Evolutionary conservation across 2,797 vertebrate genomes (phyloP).

Genomic region (Paedocypris micromegethes): DNA sequence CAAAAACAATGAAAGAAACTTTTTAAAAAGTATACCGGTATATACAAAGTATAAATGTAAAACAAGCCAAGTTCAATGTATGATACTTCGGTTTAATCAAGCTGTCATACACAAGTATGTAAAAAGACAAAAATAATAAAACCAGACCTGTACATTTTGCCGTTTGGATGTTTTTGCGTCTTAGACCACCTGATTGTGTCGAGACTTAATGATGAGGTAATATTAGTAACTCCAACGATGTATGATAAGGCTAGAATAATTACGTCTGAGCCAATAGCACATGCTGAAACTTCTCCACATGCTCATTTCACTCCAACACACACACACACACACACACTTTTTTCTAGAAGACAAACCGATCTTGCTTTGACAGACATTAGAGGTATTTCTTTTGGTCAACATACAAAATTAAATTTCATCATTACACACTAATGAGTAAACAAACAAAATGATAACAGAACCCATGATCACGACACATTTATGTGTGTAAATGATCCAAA

Average conservation of each 20-base stretch:
- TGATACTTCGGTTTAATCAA: slow-evolving; percentile 57
- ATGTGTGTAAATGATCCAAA: not conserved
- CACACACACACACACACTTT: slow-evolving; percentile 25
- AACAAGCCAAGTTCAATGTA: slow-evolving; percentile 5
- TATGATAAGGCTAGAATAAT: slow-evolving; percentile 23
- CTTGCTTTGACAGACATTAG: slow-evolving; percentile 57
- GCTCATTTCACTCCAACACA: slow-evolving; percentile 18
- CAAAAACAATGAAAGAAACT: too few species aligned
- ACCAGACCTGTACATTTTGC: slow-evolving; percentile 56
- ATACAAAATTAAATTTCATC: slow-evolving; percentile 6
- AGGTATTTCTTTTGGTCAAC: slow-evolving; percentile 59
- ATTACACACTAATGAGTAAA: slow-evolving; percentile 31
- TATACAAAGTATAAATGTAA: not conserved
- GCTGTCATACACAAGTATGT: slow-evolving; percentile 58
- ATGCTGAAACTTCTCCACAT: slow-evolving; percentile 24
- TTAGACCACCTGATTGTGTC: slow-evolving; percentile 45
- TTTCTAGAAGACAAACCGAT: slow-evolving; percentile 14
- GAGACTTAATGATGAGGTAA: slow-evolving; percentile 59
- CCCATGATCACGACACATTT: slow-evolving; percentile 36
- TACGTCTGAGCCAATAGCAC: slow-evolving; percentile 30
- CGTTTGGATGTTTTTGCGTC: slow-evolving; percentile 42
- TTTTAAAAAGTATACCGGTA: too few species aligned
- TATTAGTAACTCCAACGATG: slow-evolving; percentile 44
- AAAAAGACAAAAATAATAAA: slow-evolving; percentile 67
- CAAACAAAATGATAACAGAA: slow-evolving; percentile 55